Percentiles rank a stretch among this genome's conserved stretches.
Conservation (phyloP, 2,797 vertebrate species). For the Coccyzus lansbergi region DNA sequence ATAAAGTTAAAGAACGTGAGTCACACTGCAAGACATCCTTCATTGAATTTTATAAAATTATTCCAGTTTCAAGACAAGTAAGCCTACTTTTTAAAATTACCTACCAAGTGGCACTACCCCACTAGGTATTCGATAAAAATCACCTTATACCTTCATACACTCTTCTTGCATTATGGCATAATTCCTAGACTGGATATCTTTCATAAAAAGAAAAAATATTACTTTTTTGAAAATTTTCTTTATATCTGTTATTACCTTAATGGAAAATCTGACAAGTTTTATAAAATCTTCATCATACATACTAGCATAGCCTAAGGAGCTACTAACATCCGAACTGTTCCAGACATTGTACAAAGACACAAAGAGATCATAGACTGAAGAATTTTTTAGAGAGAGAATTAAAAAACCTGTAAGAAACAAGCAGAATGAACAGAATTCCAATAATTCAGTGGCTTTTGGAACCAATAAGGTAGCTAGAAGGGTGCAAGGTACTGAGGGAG, state of each 20-base stretch:
- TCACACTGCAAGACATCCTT: not conserved
- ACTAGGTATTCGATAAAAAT: not conserved
- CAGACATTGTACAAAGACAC: not conserved
- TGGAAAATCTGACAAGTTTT: not conserved
- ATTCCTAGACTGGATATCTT: not conserved
- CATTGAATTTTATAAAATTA: not conserved
- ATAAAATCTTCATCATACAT: not conserved
- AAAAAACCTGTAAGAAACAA: not conserved
- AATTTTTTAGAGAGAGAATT: not conserved
- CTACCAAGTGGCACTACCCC: not conserved
- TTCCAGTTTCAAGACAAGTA: not conserved
- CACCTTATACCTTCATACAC: not conserved
- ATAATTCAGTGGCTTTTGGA: not conserved
- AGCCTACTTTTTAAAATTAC: not conserved
- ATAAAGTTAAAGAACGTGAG: not conserved
- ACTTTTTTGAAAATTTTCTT: not conserved
- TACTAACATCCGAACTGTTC: not conserved
- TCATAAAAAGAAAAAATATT: not conserved
- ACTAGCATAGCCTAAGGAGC: not conserved
- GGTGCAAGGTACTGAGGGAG: fast-evolving
- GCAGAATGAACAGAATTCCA: not conserved
- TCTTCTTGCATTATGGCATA: not conserved
- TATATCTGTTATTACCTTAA: not conserved
- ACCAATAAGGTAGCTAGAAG: not conserved
- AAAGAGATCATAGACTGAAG: not conserved